Evolutionary conservation across 2,797 vertebrate species (phyloP).

Genomic region (Chaunax sp.): DNA sequence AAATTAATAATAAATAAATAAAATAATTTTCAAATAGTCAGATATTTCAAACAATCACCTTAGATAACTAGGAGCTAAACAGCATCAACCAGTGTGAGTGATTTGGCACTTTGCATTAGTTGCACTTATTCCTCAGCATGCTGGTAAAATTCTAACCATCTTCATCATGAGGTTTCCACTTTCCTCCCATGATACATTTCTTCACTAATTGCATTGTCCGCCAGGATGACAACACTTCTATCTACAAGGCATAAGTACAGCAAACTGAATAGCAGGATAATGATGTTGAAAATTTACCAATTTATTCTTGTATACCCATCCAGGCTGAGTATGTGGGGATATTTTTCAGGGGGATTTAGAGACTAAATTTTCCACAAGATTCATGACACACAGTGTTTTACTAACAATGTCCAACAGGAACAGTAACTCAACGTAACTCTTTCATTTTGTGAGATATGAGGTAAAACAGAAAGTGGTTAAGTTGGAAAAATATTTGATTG

Average conservation of each 20-base stretch:
- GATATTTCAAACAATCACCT: not conserved
- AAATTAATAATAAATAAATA: not conserved
- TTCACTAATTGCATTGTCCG: constrained; percentile 63
- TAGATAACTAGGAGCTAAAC: no score
- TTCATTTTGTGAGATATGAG: no score
- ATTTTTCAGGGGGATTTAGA: constrained; percentile 7
- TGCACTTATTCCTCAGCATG: constrained; percentile 23
- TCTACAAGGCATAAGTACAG: constrained; percentile 47
- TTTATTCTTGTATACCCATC: constrained; percentile 42
- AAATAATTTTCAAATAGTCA: no score
- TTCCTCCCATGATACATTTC: constrained; percentile 56
- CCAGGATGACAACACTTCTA: constrained; percentile 61
- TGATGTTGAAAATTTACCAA: constrained; percentile 61
- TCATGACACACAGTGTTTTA: not conserved
- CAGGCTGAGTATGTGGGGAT: constrained; percentile 4
- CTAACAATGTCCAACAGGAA: not conserved
- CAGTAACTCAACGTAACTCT: no score
- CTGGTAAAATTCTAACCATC: constrained; percentile 33
- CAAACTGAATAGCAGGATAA: constrained; percentile 62
- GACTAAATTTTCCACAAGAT: no score
- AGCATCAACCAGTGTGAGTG: not conserved
- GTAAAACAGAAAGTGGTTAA: not conserved
- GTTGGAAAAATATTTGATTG: no score
- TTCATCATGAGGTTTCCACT: constrained; percentile 38
- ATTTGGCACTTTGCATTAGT: constrained; percentile 24